Base-by-base conservation (phyloP, 2,797 vertebrate genomes). In the Myiothlypis chrysogaster region DNA sequence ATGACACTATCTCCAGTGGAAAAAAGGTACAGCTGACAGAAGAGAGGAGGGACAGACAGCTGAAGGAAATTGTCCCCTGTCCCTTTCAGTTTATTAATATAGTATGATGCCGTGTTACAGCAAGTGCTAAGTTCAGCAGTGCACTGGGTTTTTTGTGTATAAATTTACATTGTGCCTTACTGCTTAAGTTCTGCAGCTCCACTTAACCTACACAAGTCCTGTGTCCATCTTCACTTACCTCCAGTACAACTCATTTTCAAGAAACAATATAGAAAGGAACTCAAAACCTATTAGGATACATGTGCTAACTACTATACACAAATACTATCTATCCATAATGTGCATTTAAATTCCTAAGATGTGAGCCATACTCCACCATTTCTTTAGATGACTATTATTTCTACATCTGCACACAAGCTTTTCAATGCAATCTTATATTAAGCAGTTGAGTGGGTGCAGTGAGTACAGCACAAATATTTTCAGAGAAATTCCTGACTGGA, bases 401-500 rank as follows among this genome's bases (percentile, higher is more conserved):
- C 57, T 84, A 55, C 49, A 85, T 57, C 61, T 69, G 68, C 55
- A 93, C 4, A 0, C 37, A 77, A n/a, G 39, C 82, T 89, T 85
- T 89, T 87, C 85, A 94, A 91, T 0, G 5, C 34, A 56, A 84
- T 66, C n/a, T 91, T 83, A 57, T 59, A 92, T 78, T 94, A 91
- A 91, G 80, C 6, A 22, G 76, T 27, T 88, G 65, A 88, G 92
- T 87, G n/a, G 87, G 89, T 79, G 66, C 53, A 37, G 68, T 75
- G 64, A 92, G 50, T 27, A 77, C 17, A 87, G 84, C 55, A 92
- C 57, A 95, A 96, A 94, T 91, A 89, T 92, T 95, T 89, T 92
- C 78, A 95, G 83, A 89, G n/a, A 89, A 94, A 95, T 73, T 85
- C 61, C 61, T 80, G 50, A 94, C 52, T 89, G 56, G 39, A 90